Evolutionary conservation across 1,140 invertebrate genomes (phyloP).

Genomic region (Berghia stephanieae): DNA sequence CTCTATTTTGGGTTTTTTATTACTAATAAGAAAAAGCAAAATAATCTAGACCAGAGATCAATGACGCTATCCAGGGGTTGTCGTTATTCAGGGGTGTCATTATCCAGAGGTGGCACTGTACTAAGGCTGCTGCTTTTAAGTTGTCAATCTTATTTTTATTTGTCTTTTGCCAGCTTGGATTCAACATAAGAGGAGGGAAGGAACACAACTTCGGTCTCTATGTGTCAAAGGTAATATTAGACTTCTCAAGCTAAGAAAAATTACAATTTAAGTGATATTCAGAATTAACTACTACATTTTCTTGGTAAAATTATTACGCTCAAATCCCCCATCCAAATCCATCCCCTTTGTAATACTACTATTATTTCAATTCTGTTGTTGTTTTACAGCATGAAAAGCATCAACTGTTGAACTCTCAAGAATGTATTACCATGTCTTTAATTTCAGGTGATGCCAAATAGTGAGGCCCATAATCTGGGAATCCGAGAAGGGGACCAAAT

Average conservation of each 20-base stretch:
- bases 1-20: too few species aligned
- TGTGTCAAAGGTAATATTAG: constrained; percentile 59
- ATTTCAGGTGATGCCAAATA: constrained; percentile 59
- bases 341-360: neutral
- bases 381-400: neutral
- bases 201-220: constrained; percentile 65
- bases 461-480: constrained; percentile 61
- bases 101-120: too few species aligned
- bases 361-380: neutral
- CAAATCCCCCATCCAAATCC: too few species aligned
- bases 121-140: too few species aligned
- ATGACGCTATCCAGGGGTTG: too few species aligned
- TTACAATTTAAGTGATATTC: neutral
- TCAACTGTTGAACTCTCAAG: neutral
- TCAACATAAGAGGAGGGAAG: constrained; percentile 65
- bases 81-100: too few species aligned
- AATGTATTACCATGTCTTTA: neutral
- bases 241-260: neutral
- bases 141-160: too few species aligned
- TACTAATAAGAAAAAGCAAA: too few species aligned
- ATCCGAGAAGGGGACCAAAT: constrained; percentile 63
- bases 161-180: constrained; percentile 63
- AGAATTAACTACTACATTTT: neutral
- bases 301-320: too few species aligned
- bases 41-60: too few species aligned